Conservation (phyloP, 2,797 vertebrate species). For the Muscicapa comitata region DNA sequence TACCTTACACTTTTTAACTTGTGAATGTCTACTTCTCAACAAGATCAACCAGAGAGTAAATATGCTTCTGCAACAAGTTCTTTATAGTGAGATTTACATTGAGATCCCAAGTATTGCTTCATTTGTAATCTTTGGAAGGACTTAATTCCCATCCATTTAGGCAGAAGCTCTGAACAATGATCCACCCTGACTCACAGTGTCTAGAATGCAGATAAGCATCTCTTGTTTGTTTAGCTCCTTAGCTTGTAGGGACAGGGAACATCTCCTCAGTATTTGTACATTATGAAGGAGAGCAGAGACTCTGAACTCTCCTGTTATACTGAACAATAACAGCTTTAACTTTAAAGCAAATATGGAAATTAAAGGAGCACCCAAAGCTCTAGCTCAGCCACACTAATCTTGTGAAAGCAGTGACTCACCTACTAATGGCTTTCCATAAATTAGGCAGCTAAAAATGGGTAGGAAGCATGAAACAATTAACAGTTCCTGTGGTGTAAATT, state of each 20-base stretch:
- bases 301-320: not conserved
- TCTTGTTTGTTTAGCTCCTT: not conserved
- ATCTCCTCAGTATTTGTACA: not conserved
- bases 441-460: conserved; percentile 52
- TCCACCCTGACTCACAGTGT: not conserved
- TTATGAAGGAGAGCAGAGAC: not conserved
- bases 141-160: not conserved
- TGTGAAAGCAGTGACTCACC: conserved; percentile 61
- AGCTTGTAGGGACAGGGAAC: not conserved
- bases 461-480: conserved; percentile 54
- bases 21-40: not conserved
- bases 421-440: conserved; percentile 53
- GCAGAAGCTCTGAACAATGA: not conserved
- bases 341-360: conserved; percentile 39
- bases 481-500: conserved; percentile 52
- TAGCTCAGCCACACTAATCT: conserved; percentile 23
- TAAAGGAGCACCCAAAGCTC: not conserved
- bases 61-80: not conserved
- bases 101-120: not conserved
- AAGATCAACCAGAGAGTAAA: not conserved
- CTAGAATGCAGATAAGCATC: not conserved
- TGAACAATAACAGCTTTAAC: not conserved
- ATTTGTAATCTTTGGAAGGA: not conserved
- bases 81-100: not conserved
- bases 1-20: not conserved